Base-by-base conservation (phyloP, 1,140 invertebrate species). In the Charaxes varanes region DNA sequence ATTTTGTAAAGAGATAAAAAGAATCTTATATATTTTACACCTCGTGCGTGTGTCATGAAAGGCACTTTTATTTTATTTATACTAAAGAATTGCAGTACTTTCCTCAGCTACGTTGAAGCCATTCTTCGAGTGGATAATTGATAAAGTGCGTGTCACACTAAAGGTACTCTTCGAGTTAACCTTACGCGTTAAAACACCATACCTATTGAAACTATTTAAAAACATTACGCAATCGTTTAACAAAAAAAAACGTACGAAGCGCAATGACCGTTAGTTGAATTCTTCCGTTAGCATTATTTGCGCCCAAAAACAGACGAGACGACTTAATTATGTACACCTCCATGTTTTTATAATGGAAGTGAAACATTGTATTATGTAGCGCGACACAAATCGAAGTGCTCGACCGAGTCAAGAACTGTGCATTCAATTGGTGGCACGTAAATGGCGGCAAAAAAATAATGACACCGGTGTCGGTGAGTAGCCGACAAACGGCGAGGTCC, bases 401-500 rank as follows among this genome's bases (percentile, higher is more conserved):
- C 48, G 60, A 69, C 47, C 35, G 59, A 52, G 61, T 68, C 47
- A 38, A 22, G n/a, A n/a, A 37, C 45, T 2, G 34, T 19, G 15
- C 22, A 44, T 44, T 40, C 31, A 40, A 51, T 51, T 32, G 28
- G 42, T 45, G 48, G 57, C 58, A 58, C 48, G 55, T 60, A 67
- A 63, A 62, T 62, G 61, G 47, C 35, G 42, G 64, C 59, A 79
- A 78, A 78, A 56, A 79, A 74, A 72, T 68, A 65, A 77, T 73
- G 48, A 52, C 62, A 66, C 60, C 69, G 63, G 57, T 66, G 74
- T 61, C 66, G 66, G 52, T 47, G 52, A 50, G 53, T 49, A 62
- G 47, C 53, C 69, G 57, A 65, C 63, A 65, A 74, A 72, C 72
- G 65, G 71, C 57, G 69, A 78, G 72, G 73, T 79, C 78, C 78